A percentile compares a stretch with the other conserved stretches of the same genome.
Conservation (phyloP, 2,113 vertebrate genomes). For the Cephalopholis sonnerati region DNA sequence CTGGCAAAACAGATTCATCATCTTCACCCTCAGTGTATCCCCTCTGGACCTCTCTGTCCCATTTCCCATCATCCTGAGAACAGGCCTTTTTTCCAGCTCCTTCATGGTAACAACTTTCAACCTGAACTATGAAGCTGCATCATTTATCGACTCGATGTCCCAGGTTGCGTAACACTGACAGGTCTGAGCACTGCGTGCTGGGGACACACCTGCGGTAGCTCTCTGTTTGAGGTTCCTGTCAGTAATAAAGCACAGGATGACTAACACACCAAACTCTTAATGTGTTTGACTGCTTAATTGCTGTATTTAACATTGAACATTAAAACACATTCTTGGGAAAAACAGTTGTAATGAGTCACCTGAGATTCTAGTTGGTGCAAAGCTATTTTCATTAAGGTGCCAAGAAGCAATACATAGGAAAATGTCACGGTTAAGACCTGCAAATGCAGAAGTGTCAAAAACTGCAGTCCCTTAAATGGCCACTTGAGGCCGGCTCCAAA, state of each 20-base stretch:
- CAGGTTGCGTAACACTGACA: slow-evolving; percentile 48
- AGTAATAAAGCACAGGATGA: slow-evolving; percentile 23
- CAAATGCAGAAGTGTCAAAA: too few relatives aligned
- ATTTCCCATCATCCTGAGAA: slow-evolving; percentile 30
- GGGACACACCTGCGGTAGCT: slow-evolving; percentile 56
- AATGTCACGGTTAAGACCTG: neutral
- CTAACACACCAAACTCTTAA: neutral
- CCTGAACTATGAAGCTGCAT: neutral
- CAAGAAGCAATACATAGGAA: slow-evolving; percentile 4
- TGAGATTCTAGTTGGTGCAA: neutral
- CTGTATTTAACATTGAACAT: neutral
- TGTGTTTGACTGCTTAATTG: slow-evolving; percentile 45
- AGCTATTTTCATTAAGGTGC: slow-evolving; percentile 27
- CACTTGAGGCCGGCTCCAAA: too few relatives aligned
- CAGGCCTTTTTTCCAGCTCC: slow-evolving; percentile 22
- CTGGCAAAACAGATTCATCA: slow-evolving; percentile 53
- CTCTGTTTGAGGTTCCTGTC: neutral
- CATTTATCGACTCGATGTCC: neutral
- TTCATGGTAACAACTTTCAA: neutral
- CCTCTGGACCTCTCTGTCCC: slow-evolving; percentile 21
- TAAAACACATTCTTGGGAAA: slow-evolving; percentile 4
- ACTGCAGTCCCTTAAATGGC: too few relatives aligned
- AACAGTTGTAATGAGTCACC: slow-evolving; percentile 45
- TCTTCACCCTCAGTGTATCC: slow-evolving; percentile 42
- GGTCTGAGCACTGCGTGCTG: slow-evolving; percentile 48